These are phyloP conservation scores for Gari tellinella DNA, from an alignment of 2,888 invertebrate genomes.

Conservation along the genomic window DNA sequence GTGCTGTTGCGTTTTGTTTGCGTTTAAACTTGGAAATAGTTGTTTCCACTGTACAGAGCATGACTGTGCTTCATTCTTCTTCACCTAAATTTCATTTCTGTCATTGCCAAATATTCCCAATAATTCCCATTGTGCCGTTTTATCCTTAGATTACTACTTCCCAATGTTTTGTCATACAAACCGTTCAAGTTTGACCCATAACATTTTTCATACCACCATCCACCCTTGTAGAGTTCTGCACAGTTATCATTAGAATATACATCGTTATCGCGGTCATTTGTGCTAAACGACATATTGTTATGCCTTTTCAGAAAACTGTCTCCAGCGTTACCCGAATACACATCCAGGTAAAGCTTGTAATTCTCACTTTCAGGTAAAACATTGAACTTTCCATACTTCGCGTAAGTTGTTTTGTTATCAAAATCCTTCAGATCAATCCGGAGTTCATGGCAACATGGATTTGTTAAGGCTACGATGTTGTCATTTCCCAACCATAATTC, in stretches of 20 bases:
- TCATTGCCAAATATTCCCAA: too few species aligned
- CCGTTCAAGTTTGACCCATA: conserved; percentile 39
- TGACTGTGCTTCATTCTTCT: too few species aligned
- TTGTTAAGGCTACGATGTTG: conserved; percentile 9
- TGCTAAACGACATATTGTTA: conserved; percentile 18
- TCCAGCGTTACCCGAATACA: conserved; percentile 26
- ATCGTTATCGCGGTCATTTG: conserved; percentile 33
- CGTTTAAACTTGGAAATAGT: too few species aligned
- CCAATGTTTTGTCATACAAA: conserved; percentile 14
- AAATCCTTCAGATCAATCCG: conserved; percentile 24
- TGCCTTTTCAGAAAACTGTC: conserved; percentile 9
- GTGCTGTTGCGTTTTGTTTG: too few species aligned
- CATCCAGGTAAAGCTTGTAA: conserved; percentile 15
- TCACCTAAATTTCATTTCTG: too few species aligned
- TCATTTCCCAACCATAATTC: conserved; percentile 42
- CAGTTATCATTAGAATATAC: conserved; percentile 10
- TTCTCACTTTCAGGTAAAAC: conserved; percentile 13
- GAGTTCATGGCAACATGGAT: conserved; percentile 6
- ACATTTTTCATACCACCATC: conserved; percentile 43
- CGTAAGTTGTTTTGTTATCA: conserved; percentile 6
- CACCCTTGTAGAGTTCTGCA: conserved; percentile 19
- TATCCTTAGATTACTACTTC: too few species aligned
- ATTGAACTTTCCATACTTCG: conserved; percentile 26
- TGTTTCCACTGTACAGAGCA: too few species aligned
- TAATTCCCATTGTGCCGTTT: too few species aligned